phyloP scores from a whole-genome alignment of 1,140 invertebrate species.

The Metopolophium dirhodum region DNA sequence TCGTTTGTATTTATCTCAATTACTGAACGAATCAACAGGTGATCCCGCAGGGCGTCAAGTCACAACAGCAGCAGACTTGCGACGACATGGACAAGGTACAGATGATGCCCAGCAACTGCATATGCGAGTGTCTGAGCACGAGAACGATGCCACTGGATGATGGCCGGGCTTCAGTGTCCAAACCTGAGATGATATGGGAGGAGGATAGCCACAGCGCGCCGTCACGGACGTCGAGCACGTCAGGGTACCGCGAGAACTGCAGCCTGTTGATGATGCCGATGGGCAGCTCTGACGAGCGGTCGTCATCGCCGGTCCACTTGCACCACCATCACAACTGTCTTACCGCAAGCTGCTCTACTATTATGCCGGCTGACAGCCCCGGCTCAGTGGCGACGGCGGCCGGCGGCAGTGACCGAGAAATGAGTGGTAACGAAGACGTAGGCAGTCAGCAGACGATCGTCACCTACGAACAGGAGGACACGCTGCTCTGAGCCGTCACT shows the following conservation, averaged over 20 bases:
- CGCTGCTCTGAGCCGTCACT: neutral
- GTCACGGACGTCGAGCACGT: conserved; percentile 74
- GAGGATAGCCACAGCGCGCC: conserved; percentile 75
- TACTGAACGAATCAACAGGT: neutral
- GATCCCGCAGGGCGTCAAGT: neutral
- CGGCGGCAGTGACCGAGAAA: neutral
- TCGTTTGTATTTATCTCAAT: neutral
- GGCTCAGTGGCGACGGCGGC: neutral
- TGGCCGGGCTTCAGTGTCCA: conserved; percentile 64
- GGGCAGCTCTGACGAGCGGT: conserved; percentile 49
- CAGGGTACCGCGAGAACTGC: conserved; percentile 62
- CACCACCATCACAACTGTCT: neutral
- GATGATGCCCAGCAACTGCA: conserved; percentile 59
- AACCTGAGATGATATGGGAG: conserved; percentile 74
- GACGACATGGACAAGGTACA: neutral
- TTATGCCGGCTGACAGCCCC: neutral
- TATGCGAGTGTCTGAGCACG: neutral
- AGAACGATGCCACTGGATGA: neutral
- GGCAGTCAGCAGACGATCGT: conserved; percentile 40
- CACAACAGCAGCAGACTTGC: neutral
- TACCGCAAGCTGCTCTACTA: conserved; percentile 32
- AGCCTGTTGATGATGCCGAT: conserved; percentile 60
- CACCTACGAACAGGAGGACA: conserved; percentile 21
- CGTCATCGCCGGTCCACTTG: neutral
- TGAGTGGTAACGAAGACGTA: neutral